These are phyloP conservation scores for Labeo catla DNA, from an alignment of 2,113 vertebrate species.

Conservation along the genomic window DNA sequence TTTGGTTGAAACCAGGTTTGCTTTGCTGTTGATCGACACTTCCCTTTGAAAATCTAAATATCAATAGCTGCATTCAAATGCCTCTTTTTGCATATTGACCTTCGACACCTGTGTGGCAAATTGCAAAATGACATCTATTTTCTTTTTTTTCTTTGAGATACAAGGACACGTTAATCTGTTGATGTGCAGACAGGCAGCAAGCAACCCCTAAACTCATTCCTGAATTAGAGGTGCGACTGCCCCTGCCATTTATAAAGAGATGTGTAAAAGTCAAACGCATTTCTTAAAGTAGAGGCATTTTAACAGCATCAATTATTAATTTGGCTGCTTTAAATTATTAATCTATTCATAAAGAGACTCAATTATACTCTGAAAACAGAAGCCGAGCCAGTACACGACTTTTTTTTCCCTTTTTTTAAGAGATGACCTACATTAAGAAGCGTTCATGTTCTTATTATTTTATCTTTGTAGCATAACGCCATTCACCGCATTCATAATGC, in stretches of 20 bases:
- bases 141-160: background rate
- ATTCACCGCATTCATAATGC: conserved; percentile 24
- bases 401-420: conserved; percentile 22
- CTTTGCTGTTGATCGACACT: conserved; percentile 13
- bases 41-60: conserved; percentile 47
- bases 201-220: background rate
- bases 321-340: conserved; percentile 51
- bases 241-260: conserved; percentile 31
- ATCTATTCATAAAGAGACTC: conserved; percentile 55
- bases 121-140: conserved; percentile 5
- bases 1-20: background rate
- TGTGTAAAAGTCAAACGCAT: conserved; percentile 40
- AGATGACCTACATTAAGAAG: conserved; percentile 51
- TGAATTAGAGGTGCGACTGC: conserved; percentile 16
- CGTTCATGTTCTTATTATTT: conserved; percentile 36
- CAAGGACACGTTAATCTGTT: conserved; percentile 11
- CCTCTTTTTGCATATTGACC: conserved; percentile 39
- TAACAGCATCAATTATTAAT: conserved; percentile 56
- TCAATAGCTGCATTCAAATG: conserved; percentile 46
- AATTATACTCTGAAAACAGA: conserved; percentile 60
- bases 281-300: conserved; percentile 44
- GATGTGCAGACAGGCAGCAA: background rate
- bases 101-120: background rate
- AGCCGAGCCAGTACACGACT: conserved; percentile 32
- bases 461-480: conserved; percentile 17